Evolutionary conservation across 2,888 invertebrate species (phyloP).

Genomic region (Incurvaria masculella): DNA sequence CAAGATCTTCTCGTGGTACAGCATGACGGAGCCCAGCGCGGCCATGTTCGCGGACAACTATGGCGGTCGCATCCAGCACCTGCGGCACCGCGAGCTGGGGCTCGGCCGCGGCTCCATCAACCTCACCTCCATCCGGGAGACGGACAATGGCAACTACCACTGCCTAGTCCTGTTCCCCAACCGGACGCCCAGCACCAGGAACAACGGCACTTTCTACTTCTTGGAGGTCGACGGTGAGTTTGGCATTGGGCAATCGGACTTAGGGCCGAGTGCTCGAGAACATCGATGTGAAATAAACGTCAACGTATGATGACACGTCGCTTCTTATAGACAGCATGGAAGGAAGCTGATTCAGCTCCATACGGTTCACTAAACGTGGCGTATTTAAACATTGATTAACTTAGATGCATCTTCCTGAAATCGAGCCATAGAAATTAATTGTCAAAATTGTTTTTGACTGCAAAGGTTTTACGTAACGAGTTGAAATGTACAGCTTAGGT

Average conservation of each 20-base stretch:
- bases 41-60: constrained; percentile 75
- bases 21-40: constrained; percentile 63
- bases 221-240: constrained; percentile 80
- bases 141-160: constrained; percentile 90
- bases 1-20: constrained; percentile 79
- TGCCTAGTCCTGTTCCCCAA: constrained; percentile 87
- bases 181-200: constrained; percentile 76
- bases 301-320: no score
- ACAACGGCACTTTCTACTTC: constrained; percentile 89
- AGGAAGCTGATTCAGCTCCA: no score
- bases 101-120: constrained; percentile 72
- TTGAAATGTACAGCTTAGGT: no score
- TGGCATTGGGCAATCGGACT: no score
- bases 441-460: no score
- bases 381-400: no score
- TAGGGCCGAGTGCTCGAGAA: no score
- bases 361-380: no score
- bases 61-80: constrained; percentile 68
- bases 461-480: no score
- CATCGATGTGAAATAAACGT: no score
- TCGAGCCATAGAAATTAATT: background rate
- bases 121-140: constrained; percentile 81
- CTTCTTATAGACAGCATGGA: no score
- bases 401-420: background rate
- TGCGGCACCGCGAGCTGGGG: constrained; percentile 44